Base-by-base conservation (phyloP, 2,888 invertebrate species). In the Hedychridium roseum region DNA sequence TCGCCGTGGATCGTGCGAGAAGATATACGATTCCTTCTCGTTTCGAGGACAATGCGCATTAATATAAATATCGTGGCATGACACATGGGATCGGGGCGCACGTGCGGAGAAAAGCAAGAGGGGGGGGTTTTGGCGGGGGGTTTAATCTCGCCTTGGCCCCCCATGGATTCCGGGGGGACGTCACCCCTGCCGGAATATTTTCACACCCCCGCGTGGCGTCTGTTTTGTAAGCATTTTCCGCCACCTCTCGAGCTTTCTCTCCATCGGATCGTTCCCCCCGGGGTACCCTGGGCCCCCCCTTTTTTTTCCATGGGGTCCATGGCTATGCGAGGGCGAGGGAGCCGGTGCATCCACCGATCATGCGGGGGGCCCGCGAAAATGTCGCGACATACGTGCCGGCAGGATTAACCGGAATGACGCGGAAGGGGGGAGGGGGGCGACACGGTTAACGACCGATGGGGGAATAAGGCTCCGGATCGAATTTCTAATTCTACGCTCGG, bases 161-260 rank as follows among this genome's bases (percentile, higher is more conserved):
- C 65, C 48, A 48, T 20, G 45, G 62, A 56, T 57, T 51, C 55
- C 59, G 43, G 43, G 38, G 64, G 49, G 47, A 59, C 61, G 55
- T 57, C 55, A 54, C 45, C n/a, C 45, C 55, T 63, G 57, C 60
- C 41, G 43, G 66, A 71, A 72, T 71, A 68, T 65, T 72, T 72
- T 64, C 67, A 69, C 70, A 69, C 68, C 60, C 59, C 51, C 59
- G 56, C 46, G 34, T 44, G 43, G 45, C 65, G 61, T 64, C 71
- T 71, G 72, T 72, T 72, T 72, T 71, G 70, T 72, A 72, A 70
- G 68, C 66, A 72, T 72, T 72, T 72, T 72, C 72, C 71, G 72
- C 66, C 61, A 66, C 50, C 59, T 51, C n/a, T 48, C 53, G 35
- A 23, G 7, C 36, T 21, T 16, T n/a, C n/a, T n/a, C n/a, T n/a